Evolutionary conservation across 23 tunicate genomes (phyloP), one percentile per base, ranked within the genome.

Genomic region (Styela plicata): DNA sequence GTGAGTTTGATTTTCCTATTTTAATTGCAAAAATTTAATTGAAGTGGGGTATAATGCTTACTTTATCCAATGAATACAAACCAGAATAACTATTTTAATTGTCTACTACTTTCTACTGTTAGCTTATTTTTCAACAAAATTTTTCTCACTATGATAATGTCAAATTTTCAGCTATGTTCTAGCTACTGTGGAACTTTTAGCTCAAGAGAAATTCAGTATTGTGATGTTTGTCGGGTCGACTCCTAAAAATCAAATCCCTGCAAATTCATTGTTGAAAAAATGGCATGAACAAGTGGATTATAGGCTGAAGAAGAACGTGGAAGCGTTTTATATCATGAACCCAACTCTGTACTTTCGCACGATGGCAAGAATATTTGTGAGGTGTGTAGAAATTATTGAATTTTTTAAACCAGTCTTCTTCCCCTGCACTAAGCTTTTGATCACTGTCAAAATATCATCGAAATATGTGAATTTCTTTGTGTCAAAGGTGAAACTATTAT

Each of bases 291-390:
- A 82, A 28, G 64, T 88, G 64, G 88, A 91, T 1, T 24, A 82
- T 30, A 31, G 33, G 5, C 77, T 93, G 83, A 80, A 85, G 73
- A 93, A 93, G 70, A 88, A 88, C 28, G 27, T 93, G 64, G 94
- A 88, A 64, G 87, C 80, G 1, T 93, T 88, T 65, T 93, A 93
- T 52, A 82, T 93, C 26, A 84, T 93, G 25, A 89, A 93, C 24
- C 83, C 98, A 2, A 79, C 98, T 25, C 88, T 93, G 69, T 88
- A 79, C 27, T 79, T 93, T 53, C 84, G 84, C 80, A 88, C 98
- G 2, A 80, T 79, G 25, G 83, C 93, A 29, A 85, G 93, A 74
- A 65, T 86, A 70, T 93, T 93, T 81, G 21, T 93, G 29, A 93
- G 92, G 98, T 93, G 79, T n/a, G 71, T n/a, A n/a, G n/a, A n/a